phyloP scores from a whole-genome alignment of 2,888 invertebrate genomes.

The Pherbina coryleti region DNA sequence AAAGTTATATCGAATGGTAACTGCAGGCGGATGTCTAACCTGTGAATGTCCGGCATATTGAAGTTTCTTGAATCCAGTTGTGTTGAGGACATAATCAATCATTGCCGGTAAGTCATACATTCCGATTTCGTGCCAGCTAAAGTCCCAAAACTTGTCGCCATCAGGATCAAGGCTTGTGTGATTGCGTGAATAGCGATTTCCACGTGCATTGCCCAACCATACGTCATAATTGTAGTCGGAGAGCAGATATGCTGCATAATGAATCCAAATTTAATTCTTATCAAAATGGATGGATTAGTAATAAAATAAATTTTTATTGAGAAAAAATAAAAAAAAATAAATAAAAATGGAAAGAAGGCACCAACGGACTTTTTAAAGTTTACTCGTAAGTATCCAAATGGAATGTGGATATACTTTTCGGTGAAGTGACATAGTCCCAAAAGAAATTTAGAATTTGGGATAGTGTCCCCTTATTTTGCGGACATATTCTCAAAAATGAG shows the following conservation, averaged over 20 bases:
- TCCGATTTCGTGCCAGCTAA: slow-evolving; percentile 90
- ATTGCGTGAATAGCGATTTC: slow-evolving; percentile 68
- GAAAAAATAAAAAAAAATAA: too few species aligned
- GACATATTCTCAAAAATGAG: too few species aligned
- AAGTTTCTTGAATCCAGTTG: slow-evolving; percentile 71
- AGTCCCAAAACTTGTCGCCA: slow-evolving; percentile 75
- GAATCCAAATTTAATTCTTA: not conserved
- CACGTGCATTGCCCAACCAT: slow-evolving; percentile 68
- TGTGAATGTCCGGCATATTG: slow-evolving; percentile 77
- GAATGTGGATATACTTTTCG: too few species aligned
- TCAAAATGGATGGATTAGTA: too few species aligned
- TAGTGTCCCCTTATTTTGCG: too few species aligned
- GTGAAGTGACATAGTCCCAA: too few species aligned
- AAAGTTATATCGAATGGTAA: not conserved
- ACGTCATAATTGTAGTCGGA: slow-evolving; percentile 69
- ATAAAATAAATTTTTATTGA: too few species aligned
- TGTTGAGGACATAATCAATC: slow-evolving; percentile 77
- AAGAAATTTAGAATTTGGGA: too few species aligned
- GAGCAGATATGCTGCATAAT: slow-evolving; percentile 69
- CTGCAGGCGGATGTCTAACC: slow-evolving; percentile 65
- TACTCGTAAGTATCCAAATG: too few species aligned
- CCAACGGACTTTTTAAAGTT: too few species aligned
- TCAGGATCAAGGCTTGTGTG: slow-evolving; percentile 65
- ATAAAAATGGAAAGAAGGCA: too few species aligned
- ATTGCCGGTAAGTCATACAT: slow-evolving; percentile 84